phyloP scores from a whole-genome alignment of 2,113 vertebrate species.

The Marcusenius ussheri region DNA sequence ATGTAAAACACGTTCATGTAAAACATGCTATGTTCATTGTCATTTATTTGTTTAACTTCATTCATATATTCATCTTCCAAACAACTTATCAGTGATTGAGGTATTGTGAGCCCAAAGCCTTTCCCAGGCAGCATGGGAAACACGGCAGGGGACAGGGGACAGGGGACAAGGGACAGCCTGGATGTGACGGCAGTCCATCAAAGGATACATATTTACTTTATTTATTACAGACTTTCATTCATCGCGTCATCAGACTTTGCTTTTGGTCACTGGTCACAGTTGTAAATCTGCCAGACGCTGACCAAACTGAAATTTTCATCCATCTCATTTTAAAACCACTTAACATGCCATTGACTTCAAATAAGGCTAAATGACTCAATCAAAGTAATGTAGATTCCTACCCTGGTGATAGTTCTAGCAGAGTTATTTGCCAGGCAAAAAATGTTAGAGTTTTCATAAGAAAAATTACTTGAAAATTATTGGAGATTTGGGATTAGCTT shows the following conservation, averaged over 20 bases:
- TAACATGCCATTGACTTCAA: not conserved
- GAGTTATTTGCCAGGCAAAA: not conserved
- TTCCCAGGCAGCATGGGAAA: not conserved
- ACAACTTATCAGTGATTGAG: not conserved
- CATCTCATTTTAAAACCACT: not conserved
- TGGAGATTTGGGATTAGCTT: not conserved
- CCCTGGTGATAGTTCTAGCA: not conserved
- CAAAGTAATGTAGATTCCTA: not conserved
- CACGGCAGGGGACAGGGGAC: not conserved
- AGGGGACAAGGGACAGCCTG: not conserved
- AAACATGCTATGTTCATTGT: not conserved
- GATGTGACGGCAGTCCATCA: not conserved
- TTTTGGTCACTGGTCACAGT: not conserved
- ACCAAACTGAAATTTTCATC: not conserved
- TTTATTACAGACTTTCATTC: not conserved
- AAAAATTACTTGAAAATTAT: not conserved
- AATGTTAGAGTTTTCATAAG: not conserved
- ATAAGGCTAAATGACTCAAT: not conserved
- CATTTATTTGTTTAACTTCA: not conserved
- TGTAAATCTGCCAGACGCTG: not conserved
- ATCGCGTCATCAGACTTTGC: not conserved
- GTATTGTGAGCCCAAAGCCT: not conserved
- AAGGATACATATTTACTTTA: not conserved
- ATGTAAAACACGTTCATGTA: not conserved
- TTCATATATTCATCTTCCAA: not conserved